Conservation (phyloP, 2,888 invertebrate genomes). For the Cryptocheilus praepositus region DNA sequence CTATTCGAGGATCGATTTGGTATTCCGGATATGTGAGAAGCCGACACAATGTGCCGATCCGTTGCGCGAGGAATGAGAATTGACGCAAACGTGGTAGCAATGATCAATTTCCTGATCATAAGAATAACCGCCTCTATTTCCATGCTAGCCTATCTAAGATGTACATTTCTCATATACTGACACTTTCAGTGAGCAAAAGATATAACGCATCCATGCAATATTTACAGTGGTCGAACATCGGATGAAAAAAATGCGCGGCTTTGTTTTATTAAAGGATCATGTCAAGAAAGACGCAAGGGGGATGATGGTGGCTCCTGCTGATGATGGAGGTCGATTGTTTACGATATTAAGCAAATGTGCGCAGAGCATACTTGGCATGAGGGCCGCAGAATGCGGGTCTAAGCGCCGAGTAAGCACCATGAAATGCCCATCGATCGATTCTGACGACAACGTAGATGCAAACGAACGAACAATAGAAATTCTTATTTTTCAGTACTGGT, state of each 20-base stretch:
- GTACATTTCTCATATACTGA: no score
- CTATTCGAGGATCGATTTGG: constrained; percentile 65
- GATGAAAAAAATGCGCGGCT: background rate
- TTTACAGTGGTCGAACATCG: background rate
- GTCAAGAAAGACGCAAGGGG: background rate
- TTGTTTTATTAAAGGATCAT: background rate
- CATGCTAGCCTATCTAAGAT: background rate
- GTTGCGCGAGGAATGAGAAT: constrained; percentile 48
- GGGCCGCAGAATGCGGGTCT: constrained; percentile 64
- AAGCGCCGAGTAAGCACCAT: constrained; percentile 66
- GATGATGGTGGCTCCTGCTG: constrained; percentile 6
- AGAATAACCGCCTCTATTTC: background rate
- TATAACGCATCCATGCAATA: background rate
- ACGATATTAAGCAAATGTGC: constrained; percentile 67
- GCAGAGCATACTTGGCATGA: constrained; percentile 51
- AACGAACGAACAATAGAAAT: no score
- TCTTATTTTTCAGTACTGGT: no score
- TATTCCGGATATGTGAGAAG: constrained; percentile 63
- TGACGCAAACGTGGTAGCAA: constrained; percentile 39
- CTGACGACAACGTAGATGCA: constrained; percentile 20
- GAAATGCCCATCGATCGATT: constrained; percentile 64
- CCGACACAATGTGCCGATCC: constrained; percentile 45
- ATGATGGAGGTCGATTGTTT: constrained; percentile 53
- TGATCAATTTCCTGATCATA: constrained; percentile 36
- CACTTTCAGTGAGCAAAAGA: no score